These are phyloP conservation scores for Seriola dumerili DNA, from an alignment of 2,113 vertebrate species.

Conservation along the genomic window DNA sequence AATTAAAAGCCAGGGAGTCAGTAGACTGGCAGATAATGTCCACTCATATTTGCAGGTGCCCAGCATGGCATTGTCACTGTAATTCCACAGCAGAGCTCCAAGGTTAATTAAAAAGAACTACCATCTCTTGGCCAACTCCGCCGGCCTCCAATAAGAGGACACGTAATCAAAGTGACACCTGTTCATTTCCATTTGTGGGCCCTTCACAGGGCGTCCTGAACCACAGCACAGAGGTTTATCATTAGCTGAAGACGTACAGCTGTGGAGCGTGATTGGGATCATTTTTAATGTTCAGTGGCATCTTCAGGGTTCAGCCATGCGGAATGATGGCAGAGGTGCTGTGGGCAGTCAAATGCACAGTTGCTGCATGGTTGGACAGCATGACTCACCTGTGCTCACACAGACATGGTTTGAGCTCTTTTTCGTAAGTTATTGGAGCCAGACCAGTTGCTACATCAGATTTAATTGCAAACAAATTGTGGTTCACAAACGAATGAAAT, in stretches of 20 bases:
- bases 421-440: background rate
- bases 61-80: slow-evolving; percentile 53
- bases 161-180: slow-evolving; percentile 84
- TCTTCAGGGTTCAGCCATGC: slow-evolving; percentile 47
- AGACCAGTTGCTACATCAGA: background rate
- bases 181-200: slow-evolving; percentile 73
- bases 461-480: background rate
- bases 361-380: slow-evolving; percentile 16
- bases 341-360: slow-evolving; percentile 10
- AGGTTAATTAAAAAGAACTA: slow-evolving; percentile 81
- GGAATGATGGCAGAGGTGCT: slow-evolving; percentile 45
- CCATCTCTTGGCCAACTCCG: slow-evolving; percentile 44
- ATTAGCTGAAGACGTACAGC: slow-evolving; percentile 52
- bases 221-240: slow-evolving; percentile 36
- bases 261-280: slow-evolving; percentile 44
- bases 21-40: slow-evolving; percentile 63
- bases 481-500: too few species aligned
- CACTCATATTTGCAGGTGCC: slow-evolving; percentile 57
- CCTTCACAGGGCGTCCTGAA: slow-evolving; percentile 31
- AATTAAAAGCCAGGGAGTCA: slow-evolving; percentile 77
- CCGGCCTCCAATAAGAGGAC: slow-evolving; percentile 53
- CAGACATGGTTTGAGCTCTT: background rate
- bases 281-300: slow-evolving; percentile 64
- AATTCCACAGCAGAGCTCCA: slow-evolving; percentile 63
- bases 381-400: slow-evolving; percentile 37